phyloP scores from a whole-genome alignment of 1,140 invertebrate species.

The Neuroterus valhalla region DNA sequence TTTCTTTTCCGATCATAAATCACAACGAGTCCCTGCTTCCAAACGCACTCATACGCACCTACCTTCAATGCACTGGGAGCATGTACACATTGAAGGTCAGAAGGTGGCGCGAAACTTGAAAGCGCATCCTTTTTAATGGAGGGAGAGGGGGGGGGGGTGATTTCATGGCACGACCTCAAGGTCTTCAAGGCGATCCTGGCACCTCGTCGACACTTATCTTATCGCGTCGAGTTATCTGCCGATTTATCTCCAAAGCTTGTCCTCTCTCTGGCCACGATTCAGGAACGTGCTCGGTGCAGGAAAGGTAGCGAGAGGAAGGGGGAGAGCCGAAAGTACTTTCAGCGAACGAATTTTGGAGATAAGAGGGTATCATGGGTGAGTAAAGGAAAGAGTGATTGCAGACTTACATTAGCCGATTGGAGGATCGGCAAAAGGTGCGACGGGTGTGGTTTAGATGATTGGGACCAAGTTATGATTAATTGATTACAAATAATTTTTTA shows the following conservation, averaged over 20 bases:
- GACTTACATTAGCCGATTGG: too few species aligned
- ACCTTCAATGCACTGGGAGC: neutral
- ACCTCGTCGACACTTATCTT: slow-evolving; percentile 36
- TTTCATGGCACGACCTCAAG: slow-evolving; percentile 18
- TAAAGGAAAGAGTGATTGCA: too few species aligned
- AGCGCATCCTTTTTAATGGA: neutral
- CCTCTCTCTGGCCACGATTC: neutral
- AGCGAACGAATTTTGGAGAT: too few species aligned
- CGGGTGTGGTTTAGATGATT: too few species aligned
- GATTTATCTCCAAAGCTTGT: slow-evolving; percentile 26
- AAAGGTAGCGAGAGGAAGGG: too few species aligned
- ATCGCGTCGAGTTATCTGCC: slow-evolving; percentile 22
- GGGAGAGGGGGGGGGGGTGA: neutral
- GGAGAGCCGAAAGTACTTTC: too few species aligned
- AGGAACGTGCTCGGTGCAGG: too few species aligned
- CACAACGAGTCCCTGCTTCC: slow-evolving; percentile 41
- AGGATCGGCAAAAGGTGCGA: too few species aligned
- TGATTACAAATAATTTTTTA: too few species aligned
- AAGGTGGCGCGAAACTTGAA: slow-evolving; percentile 15
- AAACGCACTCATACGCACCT: slow-evolving; percentile 4
- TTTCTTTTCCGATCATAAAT: slow-evolving; percentile 65
- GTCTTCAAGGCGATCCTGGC: slow-evolving; percentile 24
- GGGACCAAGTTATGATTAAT: too few species aligned
- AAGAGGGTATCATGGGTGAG: too few species aligned
- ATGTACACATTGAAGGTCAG: slow-evolving; percentile 27